phyloP scores from a whole-genome alignment of 2,888 invertebrate genomes.

The Aricia artaxerxes region DNA sequence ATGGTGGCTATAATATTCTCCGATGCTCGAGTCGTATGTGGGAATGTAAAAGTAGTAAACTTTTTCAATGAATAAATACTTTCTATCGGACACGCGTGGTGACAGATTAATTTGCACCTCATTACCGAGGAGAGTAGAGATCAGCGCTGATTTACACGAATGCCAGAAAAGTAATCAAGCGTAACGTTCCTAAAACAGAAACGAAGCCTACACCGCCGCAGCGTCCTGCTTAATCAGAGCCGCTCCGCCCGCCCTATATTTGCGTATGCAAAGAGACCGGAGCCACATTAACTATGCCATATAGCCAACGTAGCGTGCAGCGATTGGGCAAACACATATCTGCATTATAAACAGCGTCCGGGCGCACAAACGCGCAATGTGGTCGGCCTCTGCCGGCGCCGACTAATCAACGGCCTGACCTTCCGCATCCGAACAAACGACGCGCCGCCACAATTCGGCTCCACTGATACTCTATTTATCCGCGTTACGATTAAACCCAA shows the following conservation, averaged over 20 bases:
- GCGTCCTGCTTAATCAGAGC: slow-evolving; percentile 78
- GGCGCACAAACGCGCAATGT: slow-evolving; percentile 78
- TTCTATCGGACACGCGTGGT: neutral
- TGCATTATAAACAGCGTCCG: slow-evolving; percentile 81
- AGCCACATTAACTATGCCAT: slow-evolving; percentile 80
- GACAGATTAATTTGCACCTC: slow-evolving; percentile 27
- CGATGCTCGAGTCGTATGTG: neutral
- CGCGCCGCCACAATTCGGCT: slow-evolving; percentile 46
- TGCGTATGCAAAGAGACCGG: slow-evolving; percentile 80
- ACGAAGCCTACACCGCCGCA: slow-evolving; percentile 66
- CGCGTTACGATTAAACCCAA: slow-evolving; percentile 25
- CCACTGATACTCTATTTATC: slow-evolving; percentile 12
- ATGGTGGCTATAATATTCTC: neutral
- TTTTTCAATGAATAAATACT: slow-evolving; percentile 2
- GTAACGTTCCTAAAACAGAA: slow-evolving; percentile 63
- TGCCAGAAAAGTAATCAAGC: slow-evolving; percentile 65
- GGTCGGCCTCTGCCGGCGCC: slow-evolving; percentile 77
- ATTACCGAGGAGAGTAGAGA: slow-evolving; percentile 24
- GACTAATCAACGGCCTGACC: slow-evolving; percentile 79
- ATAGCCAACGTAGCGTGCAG: slow-evolving; percentile 79
- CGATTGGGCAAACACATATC: slow-evolving; percentile 81
- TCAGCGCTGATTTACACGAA: slow-evolving; percentile 39
- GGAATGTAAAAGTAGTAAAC: neutral
- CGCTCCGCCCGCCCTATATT: slow-evolving; percentile 77
- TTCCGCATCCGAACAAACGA: slow-evolving; percentile 72